Percentiles rank a stretch among this genome's conserved stretches.
Conservation (phyloP, 2,113 vertebrate genomes). For the Tachycineta bicolor region DNA sequence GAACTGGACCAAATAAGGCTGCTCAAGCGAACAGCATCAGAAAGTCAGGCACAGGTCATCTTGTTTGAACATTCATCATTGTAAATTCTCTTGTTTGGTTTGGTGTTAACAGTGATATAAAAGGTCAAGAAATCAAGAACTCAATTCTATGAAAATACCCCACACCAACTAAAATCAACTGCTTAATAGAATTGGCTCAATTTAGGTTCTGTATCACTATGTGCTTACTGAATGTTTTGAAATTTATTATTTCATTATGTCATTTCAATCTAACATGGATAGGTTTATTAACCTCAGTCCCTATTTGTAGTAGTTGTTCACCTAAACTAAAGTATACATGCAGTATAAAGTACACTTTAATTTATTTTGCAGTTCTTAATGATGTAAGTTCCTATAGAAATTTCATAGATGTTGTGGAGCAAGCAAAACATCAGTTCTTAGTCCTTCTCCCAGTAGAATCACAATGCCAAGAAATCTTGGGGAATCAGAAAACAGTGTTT, state of each 20-base stretch:
- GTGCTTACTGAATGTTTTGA: not conserved
- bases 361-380: not conserved
- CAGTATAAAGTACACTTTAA: not conserved
- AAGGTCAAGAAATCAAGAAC: not conserved
- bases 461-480: not conserved
- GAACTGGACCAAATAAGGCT: constrained; percentile 71
- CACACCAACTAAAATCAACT: not conserved
- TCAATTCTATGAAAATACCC: not conserved
- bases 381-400: not conserved
- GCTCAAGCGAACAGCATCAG: constrained; percentile 72
- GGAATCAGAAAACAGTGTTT: not conserved
- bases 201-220: not conserved
- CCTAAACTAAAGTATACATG: not conserved
- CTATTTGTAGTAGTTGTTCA: not conserved
- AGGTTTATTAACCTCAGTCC: not conserved
- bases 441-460: not conserved
- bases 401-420: not conserved
- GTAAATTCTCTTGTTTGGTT: constrained; percentile 19
- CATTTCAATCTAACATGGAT: not conserved
- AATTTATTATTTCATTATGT: not conserved
- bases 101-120: not conserved
- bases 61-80: constrained; percentile 82
- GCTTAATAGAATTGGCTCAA: not conserved
- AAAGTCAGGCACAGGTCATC: constrained; percentile 81
- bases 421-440: not conserved